A percentile compares a stretch with the other conserved stretches of the same genome.
Evolutionary conservation across 2,113 vertebrate genomes (phyloP).

Genomic region (Cyanoliseus patagonus): DNA sequence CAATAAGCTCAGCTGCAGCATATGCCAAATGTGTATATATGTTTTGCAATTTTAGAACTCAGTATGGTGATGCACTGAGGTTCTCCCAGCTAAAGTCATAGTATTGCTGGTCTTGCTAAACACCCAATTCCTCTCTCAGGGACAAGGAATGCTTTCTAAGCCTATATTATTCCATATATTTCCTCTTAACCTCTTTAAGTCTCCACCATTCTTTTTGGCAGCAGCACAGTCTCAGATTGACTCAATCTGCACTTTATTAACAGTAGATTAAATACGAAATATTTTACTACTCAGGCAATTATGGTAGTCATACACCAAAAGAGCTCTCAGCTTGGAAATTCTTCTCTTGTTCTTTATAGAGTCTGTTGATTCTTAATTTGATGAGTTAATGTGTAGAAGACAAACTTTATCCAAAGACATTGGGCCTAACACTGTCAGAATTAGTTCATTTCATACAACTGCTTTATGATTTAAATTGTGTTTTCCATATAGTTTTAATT

Average conservation of each 20-base stretch:
- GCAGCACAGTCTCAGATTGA: background rate
- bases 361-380: background rate
- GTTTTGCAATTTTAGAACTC: background rate
- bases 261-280: background rate
- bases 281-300: background rate
- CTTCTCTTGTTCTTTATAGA: background rate
- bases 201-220: background rate
- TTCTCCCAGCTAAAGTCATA: background rate
- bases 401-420: background rate
- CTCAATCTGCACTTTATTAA: background rate
- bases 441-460: background rate
- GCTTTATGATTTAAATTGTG: background rate
- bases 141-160: background rate
- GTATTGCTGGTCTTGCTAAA: background rate
- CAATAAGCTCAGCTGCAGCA: background rate
- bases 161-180: background rate
- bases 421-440: background rate
- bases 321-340: background rate
- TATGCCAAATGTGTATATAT: background rate
- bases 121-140: background rate
- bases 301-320: background rate
- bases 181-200: background rate
- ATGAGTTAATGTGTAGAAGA: background rate
- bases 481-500: background rate
- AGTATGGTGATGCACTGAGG: background rate